A percentile compares a stretch with the other conserved stretches of the same genome.
Evolutionary conservation across 2,888 invertebrate genomes (phyloP).

Genomic region (Campaea margaritaria): DNA sequence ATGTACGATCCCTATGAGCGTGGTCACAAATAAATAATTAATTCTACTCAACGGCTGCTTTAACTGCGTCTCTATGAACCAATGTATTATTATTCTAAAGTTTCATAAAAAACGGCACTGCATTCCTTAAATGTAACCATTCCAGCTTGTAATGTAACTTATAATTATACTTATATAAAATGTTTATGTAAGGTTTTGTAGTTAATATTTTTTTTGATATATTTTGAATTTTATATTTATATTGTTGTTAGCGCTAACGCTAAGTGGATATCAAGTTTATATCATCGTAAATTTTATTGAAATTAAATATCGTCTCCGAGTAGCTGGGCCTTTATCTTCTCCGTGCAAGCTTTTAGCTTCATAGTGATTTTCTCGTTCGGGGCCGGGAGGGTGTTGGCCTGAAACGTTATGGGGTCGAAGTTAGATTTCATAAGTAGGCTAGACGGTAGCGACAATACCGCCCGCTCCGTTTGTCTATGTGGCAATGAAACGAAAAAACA

Average conservation of each 20-base stretch:
- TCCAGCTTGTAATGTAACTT: conserved; percentile 43
- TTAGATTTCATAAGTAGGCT: too few relatives aligned
- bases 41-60: too few relatives aligned
- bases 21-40: too few relatives aligned
- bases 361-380: conserved; percentile 62
- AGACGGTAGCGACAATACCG: too few relatives aligned
- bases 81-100: conserved; percentile 12
- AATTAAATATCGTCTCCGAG: conserved; percentile 71
- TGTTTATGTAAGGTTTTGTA: conserved; percentile 43
- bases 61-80: not conserved
- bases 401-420: conserved; percentile 33
- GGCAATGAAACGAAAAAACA: too few relatives aligned
- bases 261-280: conserved; percentile 54
- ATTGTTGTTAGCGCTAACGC: conserved; percentile 63
- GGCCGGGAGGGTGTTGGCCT: conserved; percentile 68
- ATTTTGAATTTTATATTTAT: conserved; percentile 56
- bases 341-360: conserved; percentile 62
- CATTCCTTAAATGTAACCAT: conserved; percentile 41
- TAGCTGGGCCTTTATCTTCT: conserved; percentile 67
- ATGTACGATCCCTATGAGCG: too few relatives aligned
- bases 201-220: conserved; percentile 60
- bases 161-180: too few relatives aligned
- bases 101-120: conserved; percentile 34
- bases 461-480: too few relatives aligned
- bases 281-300: conserved; percentile 59